Base-by-base conservation (phyloP, 2,888 invertebrate genomes). In the Phlogophora meticulosa region DNA sequence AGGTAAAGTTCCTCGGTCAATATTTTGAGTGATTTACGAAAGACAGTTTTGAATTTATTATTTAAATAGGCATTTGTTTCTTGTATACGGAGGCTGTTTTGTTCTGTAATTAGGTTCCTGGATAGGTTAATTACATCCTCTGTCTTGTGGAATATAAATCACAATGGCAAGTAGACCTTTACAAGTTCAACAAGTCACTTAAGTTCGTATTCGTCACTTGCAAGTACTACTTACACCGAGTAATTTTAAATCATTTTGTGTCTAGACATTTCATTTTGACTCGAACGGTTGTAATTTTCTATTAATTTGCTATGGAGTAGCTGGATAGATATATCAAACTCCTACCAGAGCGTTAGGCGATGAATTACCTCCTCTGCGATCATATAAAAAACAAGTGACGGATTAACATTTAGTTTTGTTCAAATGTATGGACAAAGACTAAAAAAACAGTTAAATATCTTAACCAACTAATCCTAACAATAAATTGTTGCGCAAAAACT, bases 11-110 rank as follows among this genome's bases (percentile, higher is more conserved):
- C 59, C 28, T 58, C 73, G 68, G 77, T 69, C 69, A 82, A 77
- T 77, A 79, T 72, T 82, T 75, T 72, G 74, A 82, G 15, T 42
- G 80, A 82, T 77, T 80, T 69, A 75, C 57, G 59, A 10, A 24
- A 64, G 66, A 58, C 49, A 15, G 49, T 24, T 10, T 9, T 43
- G n/a, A 53, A 78, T 75, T 65, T 66, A 72, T 38, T 51, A 67
- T 72, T 61, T 48, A 11, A 52, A 28, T 15, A 62, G 38, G 51
- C 32, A 46, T 64, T 67, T 53, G 49, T 66, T 55, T 70, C 42
- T 43, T 49, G 46, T 43, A 4, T 4, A 20, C 7, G 11, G 9
- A 24, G 1, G 10, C n/a, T 32, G 24, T 60, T 74, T 55, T 22
- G 38, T 52, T 45, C 22, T 28, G 5, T 74, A 59, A 60, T 76